phyloP scores from a whole-genome alignment of 1,140 invertebrate genomes.

The Drosophila kikkawai region DNA sequence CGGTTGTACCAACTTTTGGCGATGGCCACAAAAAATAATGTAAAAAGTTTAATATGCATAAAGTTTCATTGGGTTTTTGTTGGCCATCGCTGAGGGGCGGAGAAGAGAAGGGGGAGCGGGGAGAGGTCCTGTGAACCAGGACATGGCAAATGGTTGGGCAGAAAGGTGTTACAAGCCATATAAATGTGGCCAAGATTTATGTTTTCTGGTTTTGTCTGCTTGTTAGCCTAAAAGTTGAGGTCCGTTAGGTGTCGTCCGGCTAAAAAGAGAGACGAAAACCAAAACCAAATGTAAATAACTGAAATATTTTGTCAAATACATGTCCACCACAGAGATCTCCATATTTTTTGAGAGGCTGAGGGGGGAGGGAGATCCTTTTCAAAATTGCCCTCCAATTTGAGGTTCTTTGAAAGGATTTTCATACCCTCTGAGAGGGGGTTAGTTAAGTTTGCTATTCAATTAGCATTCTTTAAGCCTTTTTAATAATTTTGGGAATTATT shows the following conservation, averaged over 20 bases:
- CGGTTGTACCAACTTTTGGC: slow-evolving; percentile 63
- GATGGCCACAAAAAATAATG: slow-evolving; percentile 77
- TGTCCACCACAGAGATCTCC: slow-evolving; percentile 9
- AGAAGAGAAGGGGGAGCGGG: not conserved
- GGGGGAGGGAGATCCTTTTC: not conserved
- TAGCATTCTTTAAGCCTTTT: not conserved
- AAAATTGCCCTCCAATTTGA: slow-evolving; percentile 29
- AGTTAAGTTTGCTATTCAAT: not conserved
- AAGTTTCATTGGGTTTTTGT: slow-evolving; percentile 76
- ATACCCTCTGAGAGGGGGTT: not conserved
- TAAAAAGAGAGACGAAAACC: slow-evolving; percentile 18
- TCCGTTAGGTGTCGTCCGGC: slow-evolving; percentile 41
- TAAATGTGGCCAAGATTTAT: slow-evolving; percentile 82
- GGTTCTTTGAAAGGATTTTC: not conserved
- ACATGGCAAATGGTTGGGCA: slow-evolving; percentile 11
- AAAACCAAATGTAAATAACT: slow-evolving; percentile 62
- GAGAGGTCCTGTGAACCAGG: not conserved
- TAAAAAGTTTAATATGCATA: slow-evolving; percentile 82
- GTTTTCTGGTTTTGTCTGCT: slow-evolving; percentile 77
- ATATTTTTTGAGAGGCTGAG: not conserved
- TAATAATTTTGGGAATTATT: not conserved
- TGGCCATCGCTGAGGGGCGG: slow-evolving; percentile 35
- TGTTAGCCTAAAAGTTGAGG: slow-evolving; percentile 77
- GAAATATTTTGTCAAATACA: slow-evolving; percentile 78
- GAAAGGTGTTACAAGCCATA: slow-evolving; percentile 65